Evolutionary conservation across 2,113 vertebrate genomes (phyloP), one percentile per base, ranked within the genome.

Genomic region (Periophthalmodon schlosseri): DNA sequence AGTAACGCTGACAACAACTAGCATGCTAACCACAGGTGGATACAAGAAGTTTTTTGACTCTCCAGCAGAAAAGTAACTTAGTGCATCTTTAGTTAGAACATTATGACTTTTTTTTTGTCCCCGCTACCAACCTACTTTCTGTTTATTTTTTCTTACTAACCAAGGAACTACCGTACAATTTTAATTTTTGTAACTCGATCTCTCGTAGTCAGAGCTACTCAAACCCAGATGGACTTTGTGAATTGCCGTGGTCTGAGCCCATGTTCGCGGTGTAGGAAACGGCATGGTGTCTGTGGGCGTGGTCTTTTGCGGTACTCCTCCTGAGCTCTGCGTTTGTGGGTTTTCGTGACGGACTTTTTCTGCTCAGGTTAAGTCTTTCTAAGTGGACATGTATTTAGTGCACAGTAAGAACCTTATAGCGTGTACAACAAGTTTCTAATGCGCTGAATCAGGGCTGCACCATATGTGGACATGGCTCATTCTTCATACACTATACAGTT

Each of bases 361-460:
- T 72, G 61, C 85, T 89, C 89, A 86, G 89, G 86, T 85, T 39
- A 82, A 75, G 78, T 68, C 80, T 82, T 44, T 44, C 39, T 15
- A 21, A 78, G 71, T 39, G 56, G 28, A 57, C 50, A 68, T 72
- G 57, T 72, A 64, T 24, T 28, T 64, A 36, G 5, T 34, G 16
- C 5, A 65, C 36, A 50, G 34, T 60, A 13, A 28, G 24, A 64
- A 64, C 15, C 2, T 64, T 28, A 61, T 23, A 24, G 58, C 24
- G 5, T 33, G 5, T 61, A 6, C 12, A 61, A 28, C 1, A 24
- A 14, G 11, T 61, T 4, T 52, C 18, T 52, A 18, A 14, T 18
- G 18, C 49, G 18, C 49, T 52, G 18, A 20, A 52, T 52, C 49
- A 20, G 49, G 49, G 15, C 49, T 52, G 49, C 49, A 20, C 49